phyloP scores from a whole-genome alignment of 2,888 invertebrate genomes.

The Metallyticus violacea region DNA sequence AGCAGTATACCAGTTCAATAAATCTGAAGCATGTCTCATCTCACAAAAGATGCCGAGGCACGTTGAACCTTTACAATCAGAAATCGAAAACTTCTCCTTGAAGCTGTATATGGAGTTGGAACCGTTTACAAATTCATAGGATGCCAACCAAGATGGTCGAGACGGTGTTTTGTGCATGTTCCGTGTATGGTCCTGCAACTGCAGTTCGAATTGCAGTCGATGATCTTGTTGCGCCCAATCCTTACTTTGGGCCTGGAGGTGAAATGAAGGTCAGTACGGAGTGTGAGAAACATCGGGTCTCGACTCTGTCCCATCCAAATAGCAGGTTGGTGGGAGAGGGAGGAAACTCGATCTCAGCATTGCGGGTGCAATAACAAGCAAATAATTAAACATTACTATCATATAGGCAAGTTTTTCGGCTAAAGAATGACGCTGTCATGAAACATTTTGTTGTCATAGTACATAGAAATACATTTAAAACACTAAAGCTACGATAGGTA shows the following conservation, averaged over 20 bases:
- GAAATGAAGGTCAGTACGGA: background rate
- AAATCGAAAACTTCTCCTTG: no score
- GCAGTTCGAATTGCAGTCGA: background rate
- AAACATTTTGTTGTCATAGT: no score
- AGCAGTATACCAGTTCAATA: no score
- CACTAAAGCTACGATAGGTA: no score
- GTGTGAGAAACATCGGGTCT: background rate
- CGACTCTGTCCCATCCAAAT: background rate
- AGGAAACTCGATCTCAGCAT: background rate
- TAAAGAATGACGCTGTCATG: no score
- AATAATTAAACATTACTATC: no score
- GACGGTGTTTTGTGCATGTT: background rate
- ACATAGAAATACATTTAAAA: no score
- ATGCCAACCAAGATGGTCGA: background rate
- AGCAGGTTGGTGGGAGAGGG: background rate
- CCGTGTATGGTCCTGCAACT: background rate
- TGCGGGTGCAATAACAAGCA: background rate
- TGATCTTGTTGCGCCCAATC: background rate
- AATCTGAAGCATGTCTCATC: no score
- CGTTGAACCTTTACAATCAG: background rate
- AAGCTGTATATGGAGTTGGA: background rate
- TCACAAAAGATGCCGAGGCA: background rate
- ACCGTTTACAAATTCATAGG: background rate
- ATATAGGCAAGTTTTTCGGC: no score
- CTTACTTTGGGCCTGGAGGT: background rate